These are phyloP conservation scores for Cyclopterus lumpus DNA, from an alignment of 2,797 vertebrate genomes.

Conservation along the genomic window DNA sequence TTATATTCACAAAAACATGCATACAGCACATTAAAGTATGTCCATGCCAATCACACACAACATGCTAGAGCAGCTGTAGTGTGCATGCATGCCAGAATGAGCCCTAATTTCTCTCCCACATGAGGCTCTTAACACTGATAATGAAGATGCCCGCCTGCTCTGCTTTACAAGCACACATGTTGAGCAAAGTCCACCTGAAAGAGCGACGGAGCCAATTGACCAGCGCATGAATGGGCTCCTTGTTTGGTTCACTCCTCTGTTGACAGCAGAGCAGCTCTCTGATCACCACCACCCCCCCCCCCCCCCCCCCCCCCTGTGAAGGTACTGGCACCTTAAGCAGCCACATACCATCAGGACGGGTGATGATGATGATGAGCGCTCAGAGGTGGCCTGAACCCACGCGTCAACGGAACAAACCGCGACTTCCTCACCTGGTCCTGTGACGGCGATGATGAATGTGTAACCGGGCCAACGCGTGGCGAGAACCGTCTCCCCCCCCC, in stretches of 20 bases:
- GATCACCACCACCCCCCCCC: too few species aligned
- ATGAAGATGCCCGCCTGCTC: constrained; percentile 60
- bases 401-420: constrained; percentile 45
- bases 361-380: constrained; percentile 38
- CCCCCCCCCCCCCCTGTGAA: constrained; percentile 58
- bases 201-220: constrained; percentile 64
- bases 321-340: constrained; percentile 53
- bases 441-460: constrained; percentile 66
- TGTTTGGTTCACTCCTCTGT: constrained; percentile 68
- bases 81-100: constrained; percentile 2
- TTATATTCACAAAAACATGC: constrained; percentile 27
- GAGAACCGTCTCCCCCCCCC: constrained; percentile 37
- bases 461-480: constrained; percentile 21
- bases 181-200: constrained; percentile 77
- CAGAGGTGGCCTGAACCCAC: constrained; percentile 41
- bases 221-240: constrained; percentile 76
- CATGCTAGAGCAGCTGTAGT: constrained; percentile 16
- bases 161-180: constrained; percentile 56
- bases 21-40: constrained; percentile 18
- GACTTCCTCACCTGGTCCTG: constrained; percentile 51
- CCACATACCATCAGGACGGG: constrained; percentile 46
- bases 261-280: constrained; percentile 69
- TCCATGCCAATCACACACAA: constrained; percentile 16
- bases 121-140: constrained; percentile 59
- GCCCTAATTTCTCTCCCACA: constrained; percentile 19